Evolutionary conservation across 2,797 vertebrate genomes (phyloP), one percentile per base, ranked within the genome.

Genomic region (Lithobates pipiens): DNA sequence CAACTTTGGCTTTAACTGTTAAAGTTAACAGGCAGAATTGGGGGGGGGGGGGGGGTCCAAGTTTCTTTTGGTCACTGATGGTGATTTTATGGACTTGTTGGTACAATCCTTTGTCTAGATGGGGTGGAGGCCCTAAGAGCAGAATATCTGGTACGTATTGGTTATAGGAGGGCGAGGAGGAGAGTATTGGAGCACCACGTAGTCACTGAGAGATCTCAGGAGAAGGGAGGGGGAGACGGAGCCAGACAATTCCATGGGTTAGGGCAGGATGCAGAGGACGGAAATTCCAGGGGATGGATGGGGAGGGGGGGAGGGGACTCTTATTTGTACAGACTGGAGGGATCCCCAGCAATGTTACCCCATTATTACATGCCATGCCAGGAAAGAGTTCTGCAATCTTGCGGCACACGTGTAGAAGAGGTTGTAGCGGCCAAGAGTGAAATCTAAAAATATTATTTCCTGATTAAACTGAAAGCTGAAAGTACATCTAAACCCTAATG

Each of bases 241-340:
- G 85, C 85, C 80, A 82, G 80, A 77, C 68, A 27, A 74, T 82
- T 82, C 65, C 85, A 73, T 18, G 75, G 80, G 79, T 82, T 86
- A 83, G 34, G 75, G 85, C 85, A 86, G 85, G 85, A 86, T 86
- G 80, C 78, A 80, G 80, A 73, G 85, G 80, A 86, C 85, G 85
- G 85, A 86, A 86, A 86, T 86, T 76, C 85, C 75, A 78, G 80
- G 75, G 75, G 68, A 81, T 69, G 9, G 69, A 63, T 36, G 16
- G 46, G 27, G 11, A 50, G 34, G 44, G 76, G 44, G 76, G 67
- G 16, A 34, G 27, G 50, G 11, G 18, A 54, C 42, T 36, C 16
- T 32, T 71, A 82, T 68, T 57, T 74, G 5, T 85, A n/a, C 25
- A 85, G 57, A 25, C 77, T 32, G 29, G 50, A 73, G 13, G 25